Conservation (phyloP, 2,888 invertebrate genomes). For the Drosophila yooni region DNA sequence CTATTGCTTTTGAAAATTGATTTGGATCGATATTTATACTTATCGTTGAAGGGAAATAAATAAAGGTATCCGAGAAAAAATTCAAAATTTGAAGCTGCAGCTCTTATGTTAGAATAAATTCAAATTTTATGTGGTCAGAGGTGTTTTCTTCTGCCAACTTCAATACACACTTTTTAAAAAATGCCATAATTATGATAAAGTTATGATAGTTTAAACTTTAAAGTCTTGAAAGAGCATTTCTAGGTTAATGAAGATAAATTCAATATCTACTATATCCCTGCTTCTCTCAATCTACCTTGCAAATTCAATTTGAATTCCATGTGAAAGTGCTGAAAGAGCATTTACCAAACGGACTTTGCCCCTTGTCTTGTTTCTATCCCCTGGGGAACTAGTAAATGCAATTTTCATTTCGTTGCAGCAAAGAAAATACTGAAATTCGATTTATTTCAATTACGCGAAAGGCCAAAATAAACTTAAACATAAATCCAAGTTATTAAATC, state of each 20-base stretch:
- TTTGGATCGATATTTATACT: not conserved
- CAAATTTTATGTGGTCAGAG: no score
- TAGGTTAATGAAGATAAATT: not conserved
- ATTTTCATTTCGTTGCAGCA: not conserved
- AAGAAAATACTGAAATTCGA: slow-evolving; percentile 36
- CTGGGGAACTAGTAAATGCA: not conserved
- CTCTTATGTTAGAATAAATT: no score
- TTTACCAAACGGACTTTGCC: not conserved
- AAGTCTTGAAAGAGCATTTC: no score
- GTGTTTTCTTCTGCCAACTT: no score
- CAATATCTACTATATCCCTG: not conserved
- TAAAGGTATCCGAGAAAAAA: no score
- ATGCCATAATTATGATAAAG: no score
- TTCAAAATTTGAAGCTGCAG: no score
- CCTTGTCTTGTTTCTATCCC: not conserved
- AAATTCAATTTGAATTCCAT: not conserved
- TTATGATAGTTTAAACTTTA: no score
- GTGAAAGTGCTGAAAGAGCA: not conserved
- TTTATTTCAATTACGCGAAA: slow-evolving; percentile 48
- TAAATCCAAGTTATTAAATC: slow-evolving; percentile 62
- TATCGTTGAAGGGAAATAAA: no score
- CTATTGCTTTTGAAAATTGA: not conserved
- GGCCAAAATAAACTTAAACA: slow-evolving; percentile 48
- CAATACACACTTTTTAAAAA: no score
- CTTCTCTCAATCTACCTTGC: not conserved